A percentile compares a stretch with the other conserved stretches of the same genome.
phyloP scores from a whole-genome alignment of 1,140 invertebrate genomes.

The Euwallacea fornicatus region DNA sequence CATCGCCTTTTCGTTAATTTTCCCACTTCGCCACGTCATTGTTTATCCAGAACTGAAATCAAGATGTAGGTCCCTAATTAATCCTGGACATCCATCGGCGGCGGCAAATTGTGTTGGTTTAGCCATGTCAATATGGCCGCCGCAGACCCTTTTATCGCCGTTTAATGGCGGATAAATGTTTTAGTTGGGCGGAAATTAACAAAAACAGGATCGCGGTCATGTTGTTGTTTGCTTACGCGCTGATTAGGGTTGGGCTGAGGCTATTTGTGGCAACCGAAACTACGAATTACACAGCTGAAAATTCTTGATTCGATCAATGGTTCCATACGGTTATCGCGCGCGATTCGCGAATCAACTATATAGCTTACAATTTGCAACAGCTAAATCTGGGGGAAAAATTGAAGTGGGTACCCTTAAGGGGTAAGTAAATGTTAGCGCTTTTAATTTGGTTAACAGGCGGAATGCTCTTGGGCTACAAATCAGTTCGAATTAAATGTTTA shows the following conservation, averaged over 20 bases:
- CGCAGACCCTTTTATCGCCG: conserved; percentile 28
- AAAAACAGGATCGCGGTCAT: conserved; percentile 31
- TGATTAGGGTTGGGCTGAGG: conserved; percentile 19
- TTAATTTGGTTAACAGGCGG: too few relatives aligned
- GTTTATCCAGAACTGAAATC: conserved; percentile 23
- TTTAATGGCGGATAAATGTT: conserved; percentile 34
- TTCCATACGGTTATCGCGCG: too few relatives aligned
- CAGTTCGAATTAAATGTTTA: too few relatives aligned
- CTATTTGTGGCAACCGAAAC: conserved; percentile 12
- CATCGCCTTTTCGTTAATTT: neutral
- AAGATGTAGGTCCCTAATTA: conserved; percentile 30
- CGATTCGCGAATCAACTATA: too few relatives aligned
- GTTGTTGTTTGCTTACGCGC: conserved; percentile 23
- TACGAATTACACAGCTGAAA: neutral
- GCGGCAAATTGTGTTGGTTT: conserved; percentile 31
- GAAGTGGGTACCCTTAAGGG: too few relatives aligned
- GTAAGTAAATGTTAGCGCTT: too few relatives aligned
- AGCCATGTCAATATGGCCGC: conserved; percentile 31
- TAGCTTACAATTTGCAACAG: too few relatives aligned
- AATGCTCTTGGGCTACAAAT: too few relatives aligned
- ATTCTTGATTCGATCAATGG: too few relatives aligned
- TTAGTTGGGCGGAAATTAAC: conserved; percentile 25
- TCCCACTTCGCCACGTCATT: conserved; percentile 1
- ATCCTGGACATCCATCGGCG: conserved; percentile 18
- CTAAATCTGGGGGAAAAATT: too few relatives aligned